Evolutionary conservation across 2,113 vertebrate species (phyloP).

Genomic region (Myotis lucifugus): DNA sequence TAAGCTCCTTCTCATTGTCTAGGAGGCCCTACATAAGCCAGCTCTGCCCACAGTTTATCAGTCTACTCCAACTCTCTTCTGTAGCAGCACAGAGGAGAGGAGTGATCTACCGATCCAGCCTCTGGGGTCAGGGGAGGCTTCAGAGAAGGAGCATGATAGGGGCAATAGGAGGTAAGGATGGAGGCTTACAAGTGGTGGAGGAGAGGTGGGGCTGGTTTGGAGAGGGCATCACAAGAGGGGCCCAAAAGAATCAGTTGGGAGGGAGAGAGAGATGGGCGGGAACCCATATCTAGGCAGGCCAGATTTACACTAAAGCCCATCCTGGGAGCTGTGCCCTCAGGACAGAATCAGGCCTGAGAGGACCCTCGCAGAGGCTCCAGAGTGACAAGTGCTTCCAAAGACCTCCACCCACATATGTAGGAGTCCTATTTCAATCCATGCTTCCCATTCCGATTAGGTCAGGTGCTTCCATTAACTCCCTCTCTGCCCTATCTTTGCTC

Average conservation of each 20-base stretch:
- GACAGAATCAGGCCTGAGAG: background rate
- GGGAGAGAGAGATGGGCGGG: too few species aligned
- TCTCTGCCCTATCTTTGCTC: background rate
- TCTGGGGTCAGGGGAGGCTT: background rate
- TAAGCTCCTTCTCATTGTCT: constrained; percentile 24
- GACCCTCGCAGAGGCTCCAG: background rate
- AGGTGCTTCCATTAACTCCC: background rate
- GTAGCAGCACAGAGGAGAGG: background rate
- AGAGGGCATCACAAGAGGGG: background rate
- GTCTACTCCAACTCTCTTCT: background rate
- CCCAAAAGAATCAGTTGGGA: background rate
- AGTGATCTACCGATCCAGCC: background rate
- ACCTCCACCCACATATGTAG: background rate
- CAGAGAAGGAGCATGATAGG: background rate
- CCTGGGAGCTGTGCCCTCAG: background rate
- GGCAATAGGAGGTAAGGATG: background rate
- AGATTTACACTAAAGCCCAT: background rate
- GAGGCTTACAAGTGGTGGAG: background rate
- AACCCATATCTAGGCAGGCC: background rate
- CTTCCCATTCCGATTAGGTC: background rate
- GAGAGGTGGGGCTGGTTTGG: background rate
- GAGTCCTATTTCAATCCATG: background rate
- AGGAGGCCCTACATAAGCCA: background rate
- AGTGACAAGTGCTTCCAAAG: background rate
- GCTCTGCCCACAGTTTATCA: background rate